Conservation (phyloP, 2,888 invertebrate species). For the Anarsia innoxiella region DNA sequence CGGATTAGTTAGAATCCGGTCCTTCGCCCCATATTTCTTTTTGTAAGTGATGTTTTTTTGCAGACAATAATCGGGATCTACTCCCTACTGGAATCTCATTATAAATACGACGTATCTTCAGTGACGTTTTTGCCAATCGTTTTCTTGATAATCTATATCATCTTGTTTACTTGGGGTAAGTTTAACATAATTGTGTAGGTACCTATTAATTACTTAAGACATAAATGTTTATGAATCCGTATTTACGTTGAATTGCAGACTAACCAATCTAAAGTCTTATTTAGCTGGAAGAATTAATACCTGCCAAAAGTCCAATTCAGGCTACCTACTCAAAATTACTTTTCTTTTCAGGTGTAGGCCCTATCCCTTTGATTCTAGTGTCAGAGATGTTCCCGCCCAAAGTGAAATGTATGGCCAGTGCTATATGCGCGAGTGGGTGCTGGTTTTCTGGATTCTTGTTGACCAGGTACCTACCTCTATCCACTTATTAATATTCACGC, state of each 20-base stretch:
- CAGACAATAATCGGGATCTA: not conserved
- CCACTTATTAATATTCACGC: no score
- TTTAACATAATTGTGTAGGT: not conserved
- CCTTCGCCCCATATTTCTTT: no score
- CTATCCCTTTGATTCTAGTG: conserved; percentile 86
- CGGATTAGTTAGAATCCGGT: no score
- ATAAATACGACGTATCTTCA: not conserved
- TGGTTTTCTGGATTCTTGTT: conserved; percentile 86
- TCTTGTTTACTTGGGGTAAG: conserved; percentile 1
- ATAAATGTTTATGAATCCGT: no score
- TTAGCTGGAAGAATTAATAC: no score
- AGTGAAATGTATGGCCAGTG: conserved; percentile 83
- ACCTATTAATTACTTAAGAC: no score
- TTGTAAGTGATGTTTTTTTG: not conserved
- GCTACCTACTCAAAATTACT: no score
- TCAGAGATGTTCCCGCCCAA: conserved; percentile 88
- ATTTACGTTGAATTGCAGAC: no score
- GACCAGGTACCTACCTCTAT: conserved; percentile 76
- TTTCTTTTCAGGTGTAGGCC: conserved; percentile 83
- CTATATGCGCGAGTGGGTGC: conserved; percentile 84
- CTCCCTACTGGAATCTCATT: not conserved
- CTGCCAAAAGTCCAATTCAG: no score
- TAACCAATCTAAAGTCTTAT: no score
- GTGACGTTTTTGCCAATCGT: not conserved
- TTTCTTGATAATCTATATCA: not conserved